phyloP scores from a whole-genome alignment of 2,888 invertebrate genomes.

The Himalopsyche anomala region DNA sequence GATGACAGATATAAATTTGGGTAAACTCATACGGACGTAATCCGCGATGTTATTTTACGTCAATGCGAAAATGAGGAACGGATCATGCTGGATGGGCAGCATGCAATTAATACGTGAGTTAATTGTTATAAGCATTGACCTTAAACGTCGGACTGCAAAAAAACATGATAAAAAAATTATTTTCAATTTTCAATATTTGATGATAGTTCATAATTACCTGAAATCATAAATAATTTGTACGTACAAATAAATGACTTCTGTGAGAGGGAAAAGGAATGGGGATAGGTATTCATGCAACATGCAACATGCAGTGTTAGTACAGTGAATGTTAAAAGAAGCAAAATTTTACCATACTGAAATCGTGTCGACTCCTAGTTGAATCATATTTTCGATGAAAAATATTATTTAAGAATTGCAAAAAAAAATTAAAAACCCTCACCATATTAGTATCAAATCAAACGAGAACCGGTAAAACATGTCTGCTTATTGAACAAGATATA shows the following conservation, averaged over 20 bases:
- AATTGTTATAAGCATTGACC: constrained; percentile 51
- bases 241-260: background rate
- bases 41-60: background rate
- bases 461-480: too few relatives aligned
- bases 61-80: constrained; percentile 1
- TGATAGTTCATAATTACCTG: too few relatives aligned
- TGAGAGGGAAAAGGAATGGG: constrained; percentile 12
- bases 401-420: background rate
- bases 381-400: background rate
- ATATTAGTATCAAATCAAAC: background rate
- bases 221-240: constrained; percentile 19
- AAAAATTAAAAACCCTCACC: background rate
- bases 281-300: constrained; percentile 52
- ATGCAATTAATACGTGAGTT: constrained; percentile 51
- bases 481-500: too few relatives aligned
- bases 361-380: background rate
- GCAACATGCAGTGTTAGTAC: constrained; percentile 52
- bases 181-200: too few relatives aligned
- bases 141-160: background rate
- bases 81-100: constrained; percentile 45
- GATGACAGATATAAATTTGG: constrained; percentile 16
- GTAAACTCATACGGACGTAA: constrained; percentile 3
- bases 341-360: constrained; percentile 1
- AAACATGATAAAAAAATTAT: background rate
- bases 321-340: constrained; percentile 47